These are phyloP conservation scores for Zeus faber DNA, from an alignment of 2,113 vertebrate species.

Conservation along the genomic window DNA sequence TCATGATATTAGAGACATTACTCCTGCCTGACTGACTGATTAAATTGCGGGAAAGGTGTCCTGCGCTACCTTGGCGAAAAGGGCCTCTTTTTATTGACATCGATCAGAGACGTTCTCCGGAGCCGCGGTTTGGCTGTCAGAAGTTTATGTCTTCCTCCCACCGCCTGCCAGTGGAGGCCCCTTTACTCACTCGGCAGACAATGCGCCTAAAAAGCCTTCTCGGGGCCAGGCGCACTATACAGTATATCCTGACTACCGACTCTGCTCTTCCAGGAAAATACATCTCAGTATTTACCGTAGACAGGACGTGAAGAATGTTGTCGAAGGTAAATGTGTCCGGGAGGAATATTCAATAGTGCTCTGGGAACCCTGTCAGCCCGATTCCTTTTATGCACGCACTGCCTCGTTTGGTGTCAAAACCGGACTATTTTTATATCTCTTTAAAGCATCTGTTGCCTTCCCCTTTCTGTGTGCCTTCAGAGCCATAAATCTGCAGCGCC, in stretches of 20 bases:
- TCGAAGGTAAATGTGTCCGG: slow-evolving; percentile 32
- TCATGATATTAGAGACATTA: slow-evolving; percentile 76
- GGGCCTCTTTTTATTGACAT: slow-evolving; percentile 65
- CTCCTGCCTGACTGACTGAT: slow-evolving; percentile 76
- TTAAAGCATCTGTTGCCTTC: slow-evolving; percentile 56
- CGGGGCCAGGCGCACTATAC: no score
- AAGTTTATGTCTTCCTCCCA: slow-evolving; percentile 47
- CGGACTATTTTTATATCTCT: slow-evolving; percentile 61
- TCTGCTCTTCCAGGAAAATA: no score
- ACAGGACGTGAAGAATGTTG: background rate
- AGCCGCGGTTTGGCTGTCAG: slow-evolving; percentile 45
- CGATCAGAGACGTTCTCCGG: slow-evolving; percentile 45
- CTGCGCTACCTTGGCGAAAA: slow-evolving; percentile 62
- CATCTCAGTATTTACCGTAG: no score
- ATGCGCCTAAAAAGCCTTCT: slow-evolving; percentile 17
- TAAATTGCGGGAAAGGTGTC: slow-evolving; percentile 75
- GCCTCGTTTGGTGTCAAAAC: slow-evolving; percentile 42
- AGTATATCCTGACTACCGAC: no score
- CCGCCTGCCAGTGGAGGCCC: slow-evolving; percentile 42
- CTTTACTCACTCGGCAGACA: slow-evolving; percentile 38
- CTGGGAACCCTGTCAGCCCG: slow-evolving; percentile 24
- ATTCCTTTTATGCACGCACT: slow-evolving; percentile 36
- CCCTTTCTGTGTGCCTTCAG: slow-evolving; percentile 32
- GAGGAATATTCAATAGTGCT: slow-evolving; percentile 29
- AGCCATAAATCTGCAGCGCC: slow-evolving; percentile 33